Conservation (phyloP, 2,888 invertebrate genomes). For the Andricus curvator region DNA sequence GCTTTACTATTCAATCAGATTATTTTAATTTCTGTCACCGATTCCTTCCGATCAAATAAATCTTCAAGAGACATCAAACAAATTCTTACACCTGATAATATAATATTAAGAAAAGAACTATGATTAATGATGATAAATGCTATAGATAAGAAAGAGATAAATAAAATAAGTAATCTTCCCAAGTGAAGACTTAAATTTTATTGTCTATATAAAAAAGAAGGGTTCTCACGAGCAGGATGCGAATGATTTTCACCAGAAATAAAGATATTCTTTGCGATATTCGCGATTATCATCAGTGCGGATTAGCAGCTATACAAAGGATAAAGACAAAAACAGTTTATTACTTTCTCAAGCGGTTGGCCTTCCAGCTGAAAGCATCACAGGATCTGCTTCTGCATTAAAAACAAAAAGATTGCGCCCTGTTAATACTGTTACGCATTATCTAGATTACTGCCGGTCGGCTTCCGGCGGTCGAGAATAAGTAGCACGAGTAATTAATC, state of each 20-base stretch:
- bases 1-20: constrained; percentile 36
- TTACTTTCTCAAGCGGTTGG: constrained; percentile 17
- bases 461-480: constrained; percentile 67
- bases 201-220: neutral
- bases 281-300: constrained; percentile 26
- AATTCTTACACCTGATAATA: neutral
- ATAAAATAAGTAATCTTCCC: neutral
- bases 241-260: constrained; percentile 15
- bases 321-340: constrained; percentile 5
- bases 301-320: constrained; percentile 8
- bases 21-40: constrained; percentile 25
- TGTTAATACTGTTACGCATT: constrained; percentile 74
- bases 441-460: constrained; percentile 73
- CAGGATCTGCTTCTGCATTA: neutral
- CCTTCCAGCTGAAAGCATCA: constrained; percentile 10
- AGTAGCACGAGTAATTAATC: constrained; percentile 75
- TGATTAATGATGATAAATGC: too few relatives aligned
- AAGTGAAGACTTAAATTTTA: neutral
- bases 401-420: constrained; percentile 27
- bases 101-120: too few relatives aligned
- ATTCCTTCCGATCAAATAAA: neutral
- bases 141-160: neutral
- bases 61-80: neutral
- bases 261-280: neutral
- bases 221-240: neutral